Evolutionary conservation across 1,140 invertebrate genomes (phyloP).

Genomic region (Drosophila tani): DNA sequence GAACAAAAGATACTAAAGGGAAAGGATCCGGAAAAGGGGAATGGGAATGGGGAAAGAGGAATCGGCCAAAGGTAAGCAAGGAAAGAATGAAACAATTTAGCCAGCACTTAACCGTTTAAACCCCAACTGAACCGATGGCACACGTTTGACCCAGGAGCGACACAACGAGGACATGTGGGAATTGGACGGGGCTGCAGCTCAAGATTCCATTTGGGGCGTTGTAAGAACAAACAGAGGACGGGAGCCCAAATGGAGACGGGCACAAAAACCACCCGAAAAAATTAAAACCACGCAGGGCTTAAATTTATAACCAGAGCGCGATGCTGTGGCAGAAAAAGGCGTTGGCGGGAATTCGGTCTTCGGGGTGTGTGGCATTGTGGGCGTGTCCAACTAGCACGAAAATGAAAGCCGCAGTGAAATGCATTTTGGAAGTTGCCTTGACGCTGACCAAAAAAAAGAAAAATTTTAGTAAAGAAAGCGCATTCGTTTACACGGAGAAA

Average conservation of each 20-base stretch:
- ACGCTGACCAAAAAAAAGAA: conserved; percentile 30
- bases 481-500: conserved; percentile 7
- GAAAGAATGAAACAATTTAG: conserved; percentile 77
- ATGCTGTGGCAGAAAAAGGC: conserved; percentile 41
- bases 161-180: conserved; percentile 60
- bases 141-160: conserved; percentile 72
- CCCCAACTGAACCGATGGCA: conserved; percentile 75
- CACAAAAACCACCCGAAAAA: conserved; percentile 21
- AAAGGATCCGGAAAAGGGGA: neutral
- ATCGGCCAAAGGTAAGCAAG: conserved; percentile 61
- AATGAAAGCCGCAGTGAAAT: conserved; percentile 78
- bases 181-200: conserved; percentile 55
- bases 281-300: conserved; percentile 74
- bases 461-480: conserved; percentile 17
- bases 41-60: conserved; percentile 17
- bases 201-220: conserved; percentile 60
- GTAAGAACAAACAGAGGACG: conserved; percentile 35
- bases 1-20: conserved; percentile 56
- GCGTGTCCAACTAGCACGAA: conserved; percentile 70
- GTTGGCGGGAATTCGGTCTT: conserved; percentile 11
- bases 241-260: conserved; percentile 1
- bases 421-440: conserved; percentile 71
- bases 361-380: conserved; percentile 50
- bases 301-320: conserved; percentile 73
- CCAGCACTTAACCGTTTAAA: conserved; percentile 81